Evolutionary conservation across 2,797 vertebrate species (phyloP).

Genomic region (Chromis chromis): DNA sequence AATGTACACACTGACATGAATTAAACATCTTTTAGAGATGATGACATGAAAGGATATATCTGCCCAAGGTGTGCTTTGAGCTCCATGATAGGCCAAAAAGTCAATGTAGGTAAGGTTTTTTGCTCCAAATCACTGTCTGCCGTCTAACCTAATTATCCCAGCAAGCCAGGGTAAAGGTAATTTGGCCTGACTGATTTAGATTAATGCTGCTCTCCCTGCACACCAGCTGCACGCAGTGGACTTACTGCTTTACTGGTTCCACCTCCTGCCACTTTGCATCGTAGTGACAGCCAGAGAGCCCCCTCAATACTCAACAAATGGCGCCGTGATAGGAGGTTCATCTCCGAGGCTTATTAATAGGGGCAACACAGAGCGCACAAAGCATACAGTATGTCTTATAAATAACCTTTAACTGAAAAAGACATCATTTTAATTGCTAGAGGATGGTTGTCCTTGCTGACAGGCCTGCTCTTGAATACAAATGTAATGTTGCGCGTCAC

Average conservation of each 20-base stretch:
- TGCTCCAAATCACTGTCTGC: slow-evolving; percentile 34
- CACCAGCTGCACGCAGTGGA: slow-evolving; percentile 46
- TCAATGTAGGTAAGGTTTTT: slow-evolving; percentile 5
- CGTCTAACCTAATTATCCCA: slow-evolving; percentile 44
- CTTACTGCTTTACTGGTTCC: slow-evolving; percentile 29
- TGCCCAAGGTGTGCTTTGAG: not conserved
- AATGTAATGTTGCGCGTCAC: not conserved
- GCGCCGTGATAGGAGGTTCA: slow-evolving; percentile 13
- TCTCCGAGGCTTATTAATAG: slow-evolving; percentile 48
- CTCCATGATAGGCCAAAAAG: not conserved
- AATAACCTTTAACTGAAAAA: slow-evolving; percentile 55
- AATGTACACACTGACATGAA: slow-evolving; percentile 3
- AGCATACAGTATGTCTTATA: slow-evolving; percentile 30
- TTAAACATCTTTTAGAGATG: not conserved
- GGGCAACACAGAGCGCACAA: slow-evolving; percentile 19
- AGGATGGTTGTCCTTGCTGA: slow-evolving; percentile 10
- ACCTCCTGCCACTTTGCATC: slow-evolving; percentile 44
- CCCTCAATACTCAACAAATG: slow-evolving; percentile 48
- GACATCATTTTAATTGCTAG: slow-evolving; percentile 44
- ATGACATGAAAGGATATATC: not conserved
- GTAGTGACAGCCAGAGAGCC: slow-evolving; percentile 48
- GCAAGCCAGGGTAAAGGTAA: slow-evolving; percentile 41
- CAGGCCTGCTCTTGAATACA: slow-evolving; percentile 13
- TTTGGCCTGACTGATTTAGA: slow-evolving; percentile 62
- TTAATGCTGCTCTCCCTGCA: slow-evolving; percentile 40